Conservation (phyloP, 2,888 invertebrate genomes). For the Lasioglossum marginatum region DNA sequence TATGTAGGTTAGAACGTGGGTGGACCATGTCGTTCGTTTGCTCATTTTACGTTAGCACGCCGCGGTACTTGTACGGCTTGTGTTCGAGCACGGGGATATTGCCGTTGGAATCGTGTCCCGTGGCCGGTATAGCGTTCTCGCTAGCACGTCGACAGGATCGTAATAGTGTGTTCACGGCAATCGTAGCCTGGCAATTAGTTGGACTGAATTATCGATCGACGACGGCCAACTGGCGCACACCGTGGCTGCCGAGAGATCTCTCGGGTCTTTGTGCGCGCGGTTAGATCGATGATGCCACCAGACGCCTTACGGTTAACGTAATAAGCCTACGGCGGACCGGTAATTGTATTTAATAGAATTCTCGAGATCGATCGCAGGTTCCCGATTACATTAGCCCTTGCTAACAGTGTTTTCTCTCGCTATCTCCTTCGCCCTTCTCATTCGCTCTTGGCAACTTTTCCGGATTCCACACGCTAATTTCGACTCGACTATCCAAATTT, state of each 20-base stretch:
- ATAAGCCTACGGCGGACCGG: constrained; percentile 39
- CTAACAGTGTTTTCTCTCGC: constrained; percentile 3
- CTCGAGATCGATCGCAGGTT: constrained; percentile 37
- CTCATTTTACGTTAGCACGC: constrained; percentile 52
- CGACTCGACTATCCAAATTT: background rate
- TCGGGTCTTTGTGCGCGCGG: constrained; percentile 34
- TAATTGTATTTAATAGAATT: constrained; percentile 55
- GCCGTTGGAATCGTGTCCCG: constrained; percentile 29
- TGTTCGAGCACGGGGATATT: constrained; percentile 28
- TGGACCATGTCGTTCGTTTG: constrained; percentile 70
- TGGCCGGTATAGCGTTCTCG: constrained; percentile 24
- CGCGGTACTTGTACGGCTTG: constrained; percentile 33
- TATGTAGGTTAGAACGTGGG: constrained; percentile 80
- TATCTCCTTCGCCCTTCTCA: background rate
- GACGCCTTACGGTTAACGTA: constrained; percentile 52
- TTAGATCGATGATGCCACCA: constrained; percentile 50
- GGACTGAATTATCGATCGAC: constrained; percentile 70
- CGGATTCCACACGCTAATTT: background rate
- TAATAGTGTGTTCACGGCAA: constrained; percentile 49
- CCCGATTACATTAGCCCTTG: constrained; percentile 21
- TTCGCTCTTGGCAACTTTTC: background rate
- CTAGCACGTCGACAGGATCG: constrained; percentile 36
- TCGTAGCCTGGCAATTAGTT: constrained; percentile 62
- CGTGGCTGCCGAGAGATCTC: constrained; percentile 16
- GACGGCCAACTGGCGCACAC: constrained; percentile 34